These are phyloP conservation scores for Microcebus murinus DNA, from an alignment of 2,113 vertebrate species.

Conservation along the genomic window DNA sequence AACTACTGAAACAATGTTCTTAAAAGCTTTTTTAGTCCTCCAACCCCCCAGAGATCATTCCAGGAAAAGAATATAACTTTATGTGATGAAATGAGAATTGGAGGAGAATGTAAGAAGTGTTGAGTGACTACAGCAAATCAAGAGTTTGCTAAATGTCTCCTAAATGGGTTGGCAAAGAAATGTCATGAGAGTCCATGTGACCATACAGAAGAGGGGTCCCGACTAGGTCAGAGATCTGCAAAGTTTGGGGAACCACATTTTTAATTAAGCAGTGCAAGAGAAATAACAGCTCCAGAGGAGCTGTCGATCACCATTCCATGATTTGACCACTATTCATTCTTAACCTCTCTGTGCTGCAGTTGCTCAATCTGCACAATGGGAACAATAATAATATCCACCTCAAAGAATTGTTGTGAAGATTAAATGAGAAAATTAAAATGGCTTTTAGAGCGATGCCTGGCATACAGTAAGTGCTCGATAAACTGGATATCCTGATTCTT, in stretches of 20 bases:
- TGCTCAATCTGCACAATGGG: not conserved
- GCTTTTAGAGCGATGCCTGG: not conserved
- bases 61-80: constrained; percentile 78
- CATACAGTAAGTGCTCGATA: not conserved
- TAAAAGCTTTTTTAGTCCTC: constrained; percentile 82
- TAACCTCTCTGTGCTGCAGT: not conserved
- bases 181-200: not conserved
- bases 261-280: constrained; percentile 68
- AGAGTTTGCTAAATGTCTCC: constrained; percentile 68
- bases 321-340: not conserved
- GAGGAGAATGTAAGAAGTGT: constrained; percentile 70
- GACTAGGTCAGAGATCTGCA: constrained; percentile 31
- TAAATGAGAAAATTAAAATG: not conserved
- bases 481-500: not conserved
- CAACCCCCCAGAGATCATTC: constrained; percentile 79
- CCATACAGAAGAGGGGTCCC: not conserved
- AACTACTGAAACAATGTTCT: constrained; percentile 69
- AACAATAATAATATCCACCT: not conserved
- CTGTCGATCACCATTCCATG: not conserved
- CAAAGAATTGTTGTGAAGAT: not conserved
- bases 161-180: constrained; percentile 57
- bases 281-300: constrained; percentile 49
- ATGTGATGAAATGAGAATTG: constrained; percentile 77
- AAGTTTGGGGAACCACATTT: constrained; percentile 57
- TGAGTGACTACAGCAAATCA: constrained; percentile 71